Base-by-base conservation (phyloP, 2,113 vertebrate genomes). In the Limanda limanda region DNA sequence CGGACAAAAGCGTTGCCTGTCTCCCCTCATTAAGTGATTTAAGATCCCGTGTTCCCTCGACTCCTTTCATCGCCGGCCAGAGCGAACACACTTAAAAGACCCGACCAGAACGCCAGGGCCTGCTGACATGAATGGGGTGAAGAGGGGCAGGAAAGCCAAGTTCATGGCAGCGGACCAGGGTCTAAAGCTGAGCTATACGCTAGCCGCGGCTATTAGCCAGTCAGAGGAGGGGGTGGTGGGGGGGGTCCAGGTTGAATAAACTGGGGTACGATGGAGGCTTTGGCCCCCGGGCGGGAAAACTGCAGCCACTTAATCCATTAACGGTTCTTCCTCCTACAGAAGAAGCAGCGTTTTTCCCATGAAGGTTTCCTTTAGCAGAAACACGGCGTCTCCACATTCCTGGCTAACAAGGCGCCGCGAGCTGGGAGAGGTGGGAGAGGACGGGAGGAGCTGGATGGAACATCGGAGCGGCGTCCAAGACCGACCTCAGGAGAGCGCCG, bases 1-100 rank as follows among this genome's bases (percentile, higher is more conserved):
- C 18, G 88, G 92, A 93, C 91, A 93, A 92, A 92, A 86, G 91
- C 83, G 71, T 85, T 90, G 85, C 88, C 86, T 92, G 91, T 93
- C 91, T 92, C 77, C 90, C 89, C 87, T 93, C 87, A 90, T 94
- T 93, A 92, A 89, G 85, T 91, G 92, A 93, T 94, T 93, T 92
- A 89, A 87, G 91, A 89, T 90, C 91, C 91, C 86, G 74, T 91
- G 92, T 91, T 92, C 89, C 82, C 74, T 61, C 67, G 47, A 79
- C 71, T 86, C 78, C 91, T 92, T 93, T 93, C 91, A 93, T 93
- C 87, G 78, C 56, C 47, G 73, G 82, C 88, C 86, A 91, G 86
- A 92, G 82, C 82, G 89, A 91, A 91, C 90, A 79, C 82, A 86
- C 82, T 92, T 81, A 79, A 88, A 90, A 90, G 86, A 74, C 74